Conservation (phyloP, 2,888 invertebrate genomes). For the Brassicogethes aeneus region DNA sequence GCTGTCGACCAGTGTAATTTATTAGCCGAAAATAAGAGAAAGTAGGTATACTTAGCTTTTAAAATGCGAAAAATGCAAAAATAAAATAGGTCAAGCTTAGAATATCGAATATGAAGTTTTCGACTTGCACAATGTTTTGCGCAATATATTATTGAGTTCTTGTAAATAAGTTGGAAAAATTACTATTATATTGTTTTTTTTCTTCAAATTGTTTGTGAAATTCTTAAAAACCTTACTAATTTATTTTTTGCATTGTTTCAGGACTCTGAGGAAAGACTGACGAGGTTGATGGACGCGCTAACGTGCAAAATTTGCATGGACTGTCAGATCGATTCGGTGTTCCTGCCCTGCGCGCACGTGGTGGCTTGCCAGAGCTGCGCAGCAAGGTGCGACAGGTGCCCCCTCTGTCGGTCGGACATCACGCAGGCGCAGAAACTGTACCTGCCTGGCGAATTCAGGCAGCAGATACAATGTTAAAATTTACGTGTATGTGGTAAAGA, state of each 20-base stretch:
- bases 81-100: too few relatives aligned
- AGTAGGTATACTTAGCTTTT: too few relatives aligned
- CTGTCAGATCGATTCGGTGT: conserved; percentile 67
- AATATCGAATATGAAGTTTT: too few relatives aligned
- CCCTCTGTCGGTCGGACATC: conserved; percentile 64
- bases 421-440: conserved; percentile 62
- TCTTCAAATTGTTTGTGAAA: not conserved
- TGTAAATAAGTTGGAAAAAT: too few relatives aligned
- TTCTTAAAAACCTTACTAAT: conserved; percentile 1
- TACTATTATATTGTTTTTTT: too few relatives aligned
- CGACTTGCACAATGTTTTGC: too few relatives aligned
- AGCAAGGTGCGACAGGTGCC: conserved; percentile 62
- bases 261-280: conserved; percentile 47
- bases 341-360: conserved; percentile 84
- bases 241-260: conserved; percentile 28
- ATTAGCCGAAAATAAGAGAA: too few relatives aligned
- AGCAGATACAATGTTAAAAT: conserved; percentile 20
- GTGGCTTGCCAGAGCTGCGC: conserved; percentile 74
- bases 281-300: conserved; percentile 55
- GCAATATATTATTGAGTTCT: too few relatives aligned
- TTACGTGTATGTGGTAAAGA: not conserved
- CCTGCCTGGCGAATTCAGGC: conserved; percentile 52
- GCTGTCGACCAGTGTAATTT: too few relatives aligned
- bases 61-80: too few relatives aligned
- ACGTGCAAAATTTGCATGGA: conserved; percentile 88